phyloP scores from a whole-genome alignment of 2,888 invertebrate species.

The Plusia festucae region DNA sequence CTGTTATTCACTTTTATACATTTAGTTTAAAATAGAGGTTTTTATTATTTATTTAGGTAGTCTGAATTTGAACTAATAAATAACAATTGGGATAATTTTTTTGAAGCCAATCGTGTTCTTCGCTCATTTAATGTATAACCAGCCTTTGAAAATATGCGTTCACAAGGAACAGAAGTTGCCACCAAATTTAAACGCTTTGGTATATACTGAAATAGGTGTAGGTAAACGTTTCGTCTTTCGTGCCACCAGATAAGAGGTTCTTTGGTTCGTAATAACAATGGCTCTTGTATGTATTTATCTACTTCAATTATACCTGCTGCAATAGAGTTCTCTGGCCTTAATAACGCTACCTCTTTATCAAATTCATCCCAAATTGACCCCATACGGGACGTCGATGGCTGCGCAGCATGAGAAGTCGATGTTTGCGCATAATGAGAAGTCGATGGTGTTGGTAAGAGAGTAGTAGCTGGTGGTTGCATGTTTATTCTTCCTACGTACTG shows the following conservation, averaged over 20 bases:
- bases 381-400: neutral
- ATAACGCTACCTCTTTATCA: conserved; percentile 6
- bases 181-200: neutral
- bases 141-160: conserved; percentile 35
- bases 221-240: neutral
- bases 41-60: neutral
- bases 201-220: neutral
- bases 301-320: conserved; percentile 2
- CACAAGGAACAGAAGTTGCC: conserved; percentile 39
- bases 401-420: neutral
- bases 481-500: neutral
- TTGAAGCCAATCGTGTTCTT: conserved; percentile 28
- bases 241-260: conserved; percentile 3
- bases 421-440: neutral
- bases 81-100: conserved; percentile 31
- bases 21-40: too few relatives aligned
- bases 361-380: conserved; percentile 3
- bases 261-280: neutral
- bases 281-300: conserved; percentile 7
- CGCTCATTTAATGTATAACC: conserved; percentile 30
- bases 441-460: too few relatives aligned
- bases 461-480: too few relatives aligned
- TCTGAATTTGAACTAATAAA: conserved; percentile 3
- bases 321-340: neutral
- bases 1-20: too few relatives aligned